Evolutionary conservation across 1,140 invertebrate species (phyloP).

Genomic region (Laupala kohalensis): DNA sequence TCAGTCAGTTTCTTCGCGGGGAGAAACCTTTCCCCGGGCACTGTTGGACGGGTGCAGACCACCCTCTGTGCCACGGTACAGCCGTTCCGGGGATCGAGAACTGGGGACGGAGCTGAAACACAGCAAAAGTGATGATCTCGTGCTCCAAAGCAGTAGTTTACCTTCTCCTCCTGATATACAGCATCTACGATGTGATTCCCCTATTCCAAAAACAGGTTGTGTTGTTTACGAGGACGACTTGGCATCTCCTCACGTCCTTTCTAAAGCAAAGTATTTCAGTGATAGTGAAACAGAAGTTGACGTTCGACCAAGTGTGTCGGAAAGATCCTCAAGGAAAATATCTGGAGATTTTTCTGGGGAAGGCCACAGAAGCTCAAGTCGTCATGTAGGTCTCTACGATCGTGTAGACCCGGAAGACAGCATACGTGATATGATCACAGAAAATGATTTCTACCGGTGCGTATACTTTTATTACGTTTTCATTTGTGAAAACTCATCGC

Average conservation of each 20-base stretch:
- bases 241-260: conserved; percentile 3
- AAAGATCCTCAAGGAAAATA: conserved; percentile 20
- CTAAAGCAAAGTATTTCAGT: conserved; percentile 20
- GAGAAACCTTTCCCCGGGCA: conserved; percentile 15
- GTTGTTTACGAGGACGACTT: conserved; percentile 12
- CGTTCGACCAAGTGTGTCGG: conserved; percentile 4
- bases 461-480: conserved; percentile 8
- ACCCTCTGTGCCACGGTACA: conserved; percentile 25
- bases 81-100: conserved; percentile 25
- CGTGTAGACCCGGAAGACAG: conserved; percentile 46
- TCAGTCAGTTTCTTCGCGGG: conserved; percentile 20
- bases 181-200: conserved; percentile 7
- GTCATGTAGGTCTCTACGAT: conserved; percentile 26
- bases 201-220: conserved; percentile 7
- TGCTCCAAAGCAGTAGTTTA: conserved; percentile 19
- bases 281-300: conserved; percentile 21
- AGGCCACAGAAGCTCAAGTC: conserved; percentile 12
- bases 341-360: conserved; percentile 21
- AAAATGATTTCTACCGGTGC: conserved; percentile 49
- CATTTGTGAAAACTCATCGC: background rate
- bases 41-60: conserved; percentile 19
- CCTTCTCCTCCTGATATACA: conserved; percentile 1
- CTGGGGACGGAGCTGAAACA: conserved; percentile 23
- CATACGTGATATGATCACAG: conserved; percentile 46
- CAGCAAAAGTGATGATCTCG: conserved; percentile 26